A percentile compares a stretch with the other conserved stretches of the same genome.
phyloP scores from a whole-genome alignment of 1,140 invertebrate genomes.

The Eurosta solidaginis region DNA sequence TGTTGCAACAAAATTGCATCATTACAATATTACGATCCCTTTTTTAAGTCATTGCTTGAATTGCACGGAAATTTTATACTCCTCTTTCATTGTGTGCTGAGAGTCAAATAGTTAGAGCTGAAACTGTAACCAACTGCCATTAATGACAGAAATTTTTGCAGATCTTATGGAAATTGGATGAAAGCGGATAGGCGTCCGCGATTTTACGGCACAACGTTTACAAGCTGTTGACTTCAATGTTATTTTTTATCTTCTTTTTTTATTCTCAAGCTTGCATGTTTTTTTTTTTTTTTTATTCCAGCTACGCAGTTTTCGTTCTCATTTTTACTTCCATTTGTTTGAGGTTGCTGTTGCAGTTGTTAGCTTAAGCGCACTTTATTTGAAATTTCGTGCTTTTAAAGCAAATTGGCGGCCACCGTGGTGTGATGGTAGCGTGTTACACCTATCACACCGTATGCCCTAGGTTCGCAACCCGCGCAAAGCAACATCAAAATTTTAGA shows the following conservation, averaged over 20 bases:
- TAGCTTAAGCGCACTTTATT: not conserved
- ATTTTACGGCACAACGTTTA: not conserved
- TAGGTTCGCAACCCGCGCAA: no score
- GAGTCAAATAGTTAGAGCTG: not conserved
- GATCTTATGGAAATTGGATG: not conserved
- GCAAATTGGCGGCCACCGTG: no score
- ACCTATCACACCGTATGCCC: no score
- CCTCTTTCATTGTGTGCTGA: not conserved
- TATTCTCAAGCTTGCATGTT: not conserved
- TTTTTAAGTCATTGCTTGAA: slow-evolving; percentile 23
- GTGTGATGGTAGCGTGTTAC: no score
- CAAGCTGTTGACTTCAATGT: not conserved
- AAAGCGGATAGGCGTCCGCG: not conserved
- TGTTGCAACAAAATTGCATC: slow-evolving; percentile 1
- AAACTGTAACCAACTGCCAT: not conserved
- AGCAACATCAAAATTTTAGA: no score
- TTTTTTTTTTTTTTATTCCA: not conserved
- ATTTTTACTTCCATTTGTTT: not conserved
- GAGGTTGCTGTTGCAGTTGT: not conserved
- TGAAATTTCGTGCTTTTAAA: not conserved
- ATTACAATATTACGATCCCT: not conserved
- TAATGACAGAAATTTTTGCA: not conserved
- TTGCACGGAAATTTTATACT: slow-evolving; percentile 18
- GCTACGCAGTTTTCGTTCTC: not conserved
- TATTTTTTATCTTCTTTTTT: not conserved